Base-by-base conservation (phyloP, 2,113 vertebrate genomes). In the Cyanoderma ruficeps region DNA sequence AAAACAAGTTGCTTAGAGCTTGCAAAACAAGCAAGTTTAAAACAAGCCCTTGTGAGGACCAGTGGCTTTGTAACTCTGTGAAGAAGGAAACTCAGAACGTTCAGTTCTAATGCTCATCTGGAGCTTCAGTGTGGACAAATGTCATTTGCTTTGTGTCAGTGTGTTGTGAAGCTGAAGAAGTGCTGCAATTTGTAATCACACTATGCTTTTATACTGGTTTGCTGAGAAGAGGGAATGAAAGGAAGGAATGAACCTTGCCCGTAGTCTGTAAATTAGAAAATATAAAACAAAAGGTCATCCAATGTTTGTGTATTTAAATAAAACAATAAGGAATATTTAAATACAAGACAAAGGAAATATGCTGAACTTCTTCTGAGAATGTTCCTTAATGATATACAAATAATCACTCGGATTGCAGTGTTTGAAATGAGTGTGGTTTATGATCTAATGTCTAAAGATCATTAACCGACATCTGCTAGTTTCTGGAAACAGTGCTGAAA, bases 371-470 rank as follows among this genome's bases (percentile, higher is more conserved):
- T 74, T 95, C 42, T 70, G 64, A 87, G 56, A 55, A 15, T 83
- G 21, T 91, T 94, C 72, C 61, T 92, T 82, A 77, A 95, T 89
- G 74, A 67, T 68, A 60, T 55, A 93, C 41, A 87, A 96, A 94
- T 94, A 92, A 93, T 92, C 53, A 27, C 44, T 76, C 5, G 2
- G 9, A 57, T 80, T 87, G 93, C 88, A 31, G 20, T 83, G 20
- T 91, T 82, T 7, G 60, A 97, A 95, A 77, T 93, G 47, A 87
- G 42, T 78, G 39, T 96, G 81, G 85, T 90, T 95, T 97, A 83
- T 95, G 94, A 89, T 95, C 79, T 96, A 87, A 78, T 75, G 27
- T 53, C 88, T 94, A 92, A 94, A 96, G 90, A 89, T 65, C 87
- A 88, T 96, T 96, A 94, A 97, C 71, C 12, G 30, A 72, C 75